Conservation (phyloP, 2,797 vertebrate species). For the Pseudochirops cupreus region DNA sequence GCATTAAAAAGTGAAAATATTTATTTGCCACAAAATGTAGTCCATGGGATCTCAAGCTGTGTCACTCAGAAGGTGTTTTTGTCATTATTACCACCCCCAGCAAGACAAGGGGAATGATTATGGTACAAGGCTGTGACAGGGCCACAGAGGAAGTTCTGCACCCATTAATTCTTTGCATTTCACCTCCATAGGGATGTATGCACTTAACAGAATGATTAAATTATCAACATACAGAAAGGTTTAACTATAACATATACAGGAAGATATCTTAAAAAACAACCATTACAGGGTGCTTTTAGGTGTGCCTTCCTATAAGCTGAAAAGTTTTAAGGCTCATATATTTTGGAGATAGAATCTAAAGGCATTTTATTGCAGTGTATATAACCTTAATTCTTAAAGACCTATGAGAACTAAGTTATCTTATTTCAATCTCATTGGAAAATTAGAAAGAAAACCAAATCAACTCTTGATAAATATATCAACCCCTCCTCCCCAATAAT, state of each 20-base stretch:
- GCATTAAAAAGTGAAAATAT: slow-evolving; percentile 73
- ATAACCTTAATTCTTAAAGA: not conserved
- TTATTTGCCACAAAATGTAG: slow-evolving; percentile 78
- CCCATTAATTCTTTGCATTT: slow-evolving; percentile 38
- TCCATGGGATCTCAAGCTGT: slow-evolving; percentile 66
- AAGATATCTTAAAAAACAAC: slow-evolving; percentile 57
- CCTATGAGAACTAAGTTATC: slow-evolving; percentile 43
- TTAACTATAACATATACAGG: slow-evolving; percentile 30
- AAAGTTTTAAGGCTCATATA: slow-evolving; percentile 66
- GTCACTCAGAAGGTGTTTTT: slow-evolving; percentile 65
- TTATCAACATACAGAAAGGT: slow-evolving; percentile 47
- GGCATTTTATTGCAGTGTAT: slow-evolving; percentile 57
- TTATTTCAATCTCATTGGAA: slow-evolving; percentile 40
- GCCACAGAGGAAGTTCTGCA: slow-evolving; percentile 45
- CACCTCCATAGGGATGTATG: slow-evolving; percentile 50
- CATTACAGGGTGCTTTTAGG: slow-evolving; percentile 53
- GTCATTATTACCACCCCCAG: slow-evolving; percentile 54
- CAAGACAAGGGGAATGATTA: slow-evolving; percentile 60
- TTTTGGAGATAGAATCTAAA: slow-evolving; percentile 57
- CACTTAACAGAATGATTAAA: slow-evolving; percentile 52
- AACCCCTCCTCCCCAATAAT: slow-evolving; percentile 25
- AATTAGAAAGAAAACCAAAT: slow-evolving; percentile 44
- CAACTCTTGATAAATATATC: slow-evolving; percentile 52
- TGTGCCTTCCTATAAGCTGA: slow-evolving; percentile 55
- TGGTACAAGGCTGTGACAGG: slow-evolving; percentile 56